Evolutionary conservation across 2,113 vertebrate genomes (phyloP).

Genomic region (Mustela nigripes): DNA sequence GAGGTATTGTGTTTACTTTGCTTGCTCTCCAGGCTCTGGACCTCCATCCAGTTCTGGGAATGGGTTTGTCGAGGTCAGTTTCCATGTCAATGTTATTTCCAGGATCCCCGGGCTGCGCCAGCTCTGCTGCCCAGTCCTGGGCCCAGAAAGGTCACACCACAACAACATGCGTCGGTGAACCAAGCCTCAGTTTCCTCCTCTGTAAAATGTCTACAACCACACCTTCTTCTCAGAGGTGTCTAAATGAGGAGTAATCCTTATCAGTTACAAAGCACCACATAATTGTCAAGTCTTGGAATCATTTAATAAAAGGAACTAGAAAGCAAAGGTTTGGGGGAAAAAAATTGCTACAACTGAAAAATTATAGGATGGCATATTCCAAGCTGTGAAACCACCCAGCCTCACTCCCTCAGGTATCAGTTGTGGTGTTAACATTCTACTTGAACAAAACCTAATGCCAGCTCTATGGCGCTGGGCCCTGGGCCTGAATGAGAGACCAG

Average conservation of each 20-base stretch:
- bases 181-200: not conserved
- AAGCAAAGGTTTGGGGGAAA: not conserved
- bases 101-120: not conserved
- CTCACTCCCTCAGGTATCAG: not conserved
- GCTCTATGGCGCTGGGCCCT: not conserved
- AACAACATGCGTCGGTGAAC: not conserved
- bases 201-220: not conserved
- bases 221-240: not conserved
- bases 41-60: constrained; percentile 14
- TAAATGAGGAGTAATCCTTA: not conserved
- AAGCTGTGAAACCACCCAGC: not conserved
- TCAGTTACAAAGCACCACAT: not conserved
- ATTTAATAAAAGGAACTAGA: constrained; percentile 3
- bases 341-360: not conserved
- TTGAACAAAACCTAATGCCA: not conserved
- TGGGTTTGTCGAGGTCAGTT: not conserved
- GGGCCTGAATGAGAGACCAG: not conserved
- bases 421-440: not conserved
- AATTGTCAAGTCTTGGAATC: not conserved
- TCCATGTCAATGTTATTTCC: not conserved
- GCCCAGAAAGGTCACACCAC: not conserved
- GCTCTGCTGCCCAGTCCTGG: not conserved
- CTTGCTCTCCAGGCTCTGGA: not conserved
- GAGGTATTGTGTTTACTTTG: not conserved
- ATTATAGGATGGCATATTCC: not conserved